These are phyloP conservation scores for Ictalurus furcatus DNA, from an alignment of 2,113 vertebrate genomes.

Conservation along the genomic window DNA sequence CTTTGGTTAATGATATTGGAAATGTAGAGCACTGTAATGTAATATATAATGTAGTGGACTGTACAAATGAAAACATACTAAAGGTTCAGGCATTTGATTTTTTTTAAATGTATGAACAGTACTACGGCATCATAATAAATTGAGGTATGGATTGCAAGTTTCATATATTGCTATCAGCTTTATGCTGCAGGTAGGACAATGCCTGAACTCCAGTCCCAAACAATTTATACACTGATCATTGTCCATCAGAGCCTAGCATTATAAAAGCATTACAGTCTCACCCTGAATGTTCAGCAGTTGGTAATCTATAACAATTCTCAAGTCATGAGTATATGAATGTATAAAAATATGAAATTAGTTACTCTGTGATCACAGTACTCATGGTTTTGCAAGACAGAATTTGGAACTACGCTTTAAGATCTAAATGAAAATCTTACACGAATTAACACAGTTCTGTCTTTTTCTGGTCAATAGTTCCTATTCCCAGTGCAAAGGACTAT, in stretches of 20 bases:
- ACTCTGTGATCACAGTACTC: not conserved
- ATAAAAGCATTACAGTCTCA: not conserved
- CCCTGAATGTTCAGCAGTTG: not conserved
- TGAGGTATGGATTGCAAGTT: not conserved
- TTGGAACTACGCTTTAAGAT: too few relatives aligned
- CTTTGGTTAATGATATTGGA: conserved; percentile 54
- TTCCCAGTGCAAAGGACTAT: too few relatives aligned
- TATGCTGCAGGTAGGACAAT: not conserved
- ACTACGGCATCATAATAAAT: not conserved
- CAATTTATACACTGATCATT: not conserved
- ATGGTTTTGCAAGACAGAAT: not conserved
- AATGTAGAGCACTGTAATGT: not conserved
- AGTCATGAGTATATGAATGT: not conserved
- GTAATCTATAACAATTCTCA: not conserved
- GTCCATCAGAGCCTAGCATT: not conserved
- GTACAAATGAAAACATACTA: not conserved
- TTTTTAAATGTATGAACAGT: not conserved
- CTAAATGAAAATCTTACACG: too few relatives aligned
- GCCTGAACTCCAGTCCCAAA: not conserved
- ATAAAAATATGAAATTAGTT: not conserved
- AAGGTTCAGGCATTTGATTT: not conserved
- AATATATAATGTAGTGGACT: too few relatives aligned
- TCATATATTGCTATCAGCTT: too few relatives aligned
- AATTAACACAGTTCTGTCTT: too few relatives aligned
- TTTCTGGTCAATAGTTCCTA: too few relatives aligned